These are phyloP conservation scores for Toxotes jaculatrix DNA, from an alignment of 2,113 vertebrate genomes.

Conservation along the genomic window DNA sequence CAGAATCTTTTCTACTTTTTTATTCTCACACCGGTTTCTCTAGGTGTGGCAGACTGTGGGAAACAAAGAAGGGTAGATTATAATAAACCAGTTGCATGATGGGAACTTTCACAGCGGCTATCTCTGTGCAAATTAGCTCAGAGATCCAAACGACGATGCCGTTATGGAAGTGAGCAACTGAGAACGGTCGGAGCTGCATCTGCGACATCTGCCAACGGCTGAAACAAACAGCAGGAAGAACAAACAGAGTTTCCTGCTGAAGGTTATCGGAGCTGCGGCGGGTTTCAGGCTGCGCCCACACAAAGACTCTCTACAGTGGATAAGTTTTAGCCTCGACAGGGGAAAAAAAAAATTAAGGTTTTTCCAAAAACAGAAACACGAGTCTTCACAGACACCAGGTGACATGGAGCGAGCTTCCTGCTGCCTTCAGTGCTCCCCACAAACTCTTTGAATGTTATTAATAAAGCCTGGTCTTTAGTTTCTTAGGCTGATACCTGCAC, in stretches of 20 bases:
- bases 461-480: not conserved
- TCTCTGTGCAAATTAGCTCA: not conserved
- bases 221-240: slow-evolving; percentile 57
- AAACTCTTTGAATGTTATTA: not conserved
- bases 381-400: not conserved
- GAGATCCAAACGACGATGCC: slow-evolving; percentile 10
- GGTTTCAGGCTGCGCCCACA: not conserved
- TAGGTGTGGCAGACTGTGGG: too few relatives aligned
- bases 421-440: too few relatives aligned
- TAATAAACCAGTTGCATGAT: slow-evolving; percentile 31
- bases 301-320: not conserved
- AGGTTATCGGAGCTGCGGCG: slow-evolving; percentile 33
- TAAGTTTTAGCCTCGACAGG: not conserved
- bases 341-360: not conserved
- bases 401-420: too few relatives aligned
- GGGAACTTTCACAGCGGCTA: not conserved
- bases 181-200: slow-evolving; percentile 36
- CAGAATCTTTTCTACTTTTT: not conserved
- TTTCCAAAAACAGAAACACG: not conserved
- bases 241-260: slow-evolving; percentile 19
- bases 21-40: not conserved
- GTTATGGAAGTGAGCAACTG: slow-evolving; percentile 27
- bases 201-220: slow-evolving; percentile 40
- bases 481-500: too few relatives aligned
- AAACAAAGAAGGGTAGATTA: not conserved